Base-by-base conservation (phyloP, 2,888 invertebrate genomes). In the Dyspetes luteomarginatus region DNA sequence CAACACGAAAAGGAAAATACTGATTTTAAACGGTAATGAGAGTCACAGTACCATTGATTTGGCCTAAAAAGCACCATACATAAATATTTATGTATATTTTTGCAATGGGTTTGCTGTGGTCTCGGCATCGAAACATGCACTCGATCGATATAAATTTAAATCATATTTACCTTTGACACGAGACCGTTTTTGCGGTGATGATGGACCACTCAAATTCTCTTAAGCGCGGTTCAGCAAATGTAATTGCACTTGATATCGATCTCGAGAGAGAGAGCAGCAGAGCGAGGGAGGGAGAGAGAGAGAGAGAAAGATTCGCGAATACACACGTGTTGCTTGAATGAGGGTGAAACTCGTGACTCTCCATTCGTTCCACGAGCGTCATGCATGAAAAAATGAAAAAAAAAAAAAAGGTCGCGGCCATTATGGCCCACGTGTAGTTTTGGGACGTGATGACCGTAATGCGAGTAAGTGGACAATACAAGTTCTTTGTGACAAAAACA, bases 111-210 rank as follows among this genome's bases (percentile, higher is more conserved):
- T n/a, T n/a, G n/a, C n/a, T 26, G 4, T n/a, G 7, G 52, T 28
- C 19, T n/a, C 41, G 17, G 52, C 30, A 73, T 55, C 41, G 22
- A 56, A 71, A 65, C 65, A 43, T n/a, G 43, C 12, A 26, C 17
- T 48, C 24, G 19, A 36, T 60, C 30, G 24, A 26, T 36, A 69
- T 62, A 76, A 84, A 88, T 88, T 86, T 84, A 73, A 86, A 87
- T 85, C 84, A 85, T 86, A 87, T 88, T 88, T 87, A 86, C 85
- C 85, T 85, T 85, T 80, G 84, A 82, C 85, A 65, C 81, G 84
- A 82, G 48, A 45, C 28, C 19, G 19, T 50, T 64, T 78, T 75
- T 78, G 71, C 24, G 15, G 15, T 52, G 28, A 4, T 17, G 41
- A 73, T 52, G 62, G 77, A 65, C 79, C 82, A 73, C 79, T 81